phyloP scores from a whole-genome alignment of 2,113 vertebrate genomes.

The Pungitius pungitius region DNA sequence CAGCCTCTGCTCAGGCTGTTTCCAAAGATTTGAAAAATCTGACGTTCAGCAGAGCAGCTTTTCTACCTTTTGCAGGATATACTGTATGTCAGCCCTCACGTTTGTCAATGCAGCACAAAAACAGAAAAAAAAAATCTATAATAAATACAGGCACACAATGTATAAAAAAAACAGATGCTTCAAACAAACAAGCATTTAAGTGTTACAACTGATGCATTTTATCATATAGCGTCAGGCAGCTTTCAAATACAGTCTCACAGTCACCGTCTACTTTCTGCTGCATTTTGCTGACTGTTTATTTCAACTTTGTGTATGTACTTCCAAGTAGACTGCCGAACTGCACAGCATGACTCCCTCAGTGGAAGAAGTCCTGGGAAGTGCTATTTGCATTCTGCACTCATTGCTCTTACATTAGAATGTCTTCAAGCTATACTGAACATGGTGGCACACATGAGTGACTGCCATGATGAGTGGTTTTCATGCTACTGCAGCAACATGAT shows the following conservation, averaged over 20 bases:
- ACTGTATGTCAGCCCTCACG: conserved; percentile 32
- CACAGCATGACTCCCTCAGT: neutral
- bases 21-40: conserved; percentile 57
- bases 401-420: neutral
- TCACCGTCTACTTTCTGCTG: neutral
- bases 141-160: neutral
- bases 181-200: neutral
- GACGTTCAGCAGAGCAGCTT: conserved; percentile 57
- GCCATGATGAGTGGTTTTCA: neutral
- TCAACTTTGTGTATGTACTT: neutral
- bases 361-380: neutral
- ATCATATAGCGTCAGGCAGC: neutral
- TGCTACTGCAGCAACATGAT: no score
- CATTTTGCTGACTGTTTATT: neutral
- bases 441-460: neutral
- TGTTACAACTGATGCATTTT: conserved; percentile 1
- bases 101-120: conserved; percentile 30
- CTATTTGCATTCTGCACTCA: neutral
- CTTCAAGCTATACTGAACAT: neutral
- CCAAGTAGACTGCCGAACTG: neutral
- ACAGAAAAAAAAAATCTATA: neutral
- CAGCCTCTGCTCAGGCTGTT: conserved; percentile 38
- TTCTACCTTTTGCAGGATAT: conserved; percentile 24
- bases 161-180: neutral
- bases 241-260: neutral